Base-by-base conservation (phyloP, 2,888 invertebrate genomes). In the Charanyca ferruginea region DNA sequence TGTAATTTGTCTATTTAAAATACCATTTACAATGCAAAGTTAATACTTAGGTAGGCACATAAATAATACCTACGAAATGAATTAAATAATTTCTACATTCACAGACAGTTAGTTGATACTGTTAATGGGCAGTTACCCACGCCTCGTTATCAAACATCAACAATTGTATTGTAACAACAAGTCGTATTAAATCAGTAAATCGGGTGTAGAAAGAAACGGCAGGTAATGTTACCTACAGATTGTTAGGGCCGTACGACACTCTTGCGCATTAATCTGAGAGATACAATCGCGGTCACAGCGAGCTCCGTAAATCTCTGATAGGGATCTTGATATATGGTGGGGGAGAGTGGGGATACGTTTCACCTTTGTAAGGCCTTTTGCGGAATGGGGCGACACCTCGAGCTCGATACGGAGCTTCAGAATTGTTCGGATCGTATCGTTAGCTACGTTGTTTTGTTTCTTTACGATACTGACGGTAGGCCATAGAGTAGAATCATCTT, bases 251-350 rank as follows among this genome's bases (percentile, higher is more conserved):
- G 85, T 86, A 86, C 86, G 85, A 85, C 87, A 86, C 89, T 85
- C 88, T 74, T 73, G 87, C 88, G 89, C 93, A 94, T 94, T 93
- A 93, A 94, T 94, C 94, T 92, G 87, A 79, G 67, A 91, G 93
- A 94, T 94, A 94, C 90, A 89, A 94, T 94, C 94, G 85, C 84
- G 87, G 87, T 80, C 84, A 84, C 84, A 85, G 80, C 84, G 86
- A 86, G 88, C 88, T 86, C 85, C 88, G 91, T 93, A 94, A 92
- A 91, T 93, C 93, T 90, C 84, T 89, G 95, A 95, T 95, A 94
- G 85, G 69, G 82, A 93, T 94, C 94, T 93, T 90, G 92, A 91
- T 91, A 89, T 91, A 91, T 87, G 83, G 73, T 45, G 72, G 79
- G 62, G 76, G 67, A 75, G 74, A 79, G 78, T 71, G 79, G 79